A percentile compares a stretch with the other conserved stretches of the same genome.
Evolutionary conservation across 53 echinoderm and acorn worm species (phyloP).

Genomic region (Echinarachnius parma): DNA sequence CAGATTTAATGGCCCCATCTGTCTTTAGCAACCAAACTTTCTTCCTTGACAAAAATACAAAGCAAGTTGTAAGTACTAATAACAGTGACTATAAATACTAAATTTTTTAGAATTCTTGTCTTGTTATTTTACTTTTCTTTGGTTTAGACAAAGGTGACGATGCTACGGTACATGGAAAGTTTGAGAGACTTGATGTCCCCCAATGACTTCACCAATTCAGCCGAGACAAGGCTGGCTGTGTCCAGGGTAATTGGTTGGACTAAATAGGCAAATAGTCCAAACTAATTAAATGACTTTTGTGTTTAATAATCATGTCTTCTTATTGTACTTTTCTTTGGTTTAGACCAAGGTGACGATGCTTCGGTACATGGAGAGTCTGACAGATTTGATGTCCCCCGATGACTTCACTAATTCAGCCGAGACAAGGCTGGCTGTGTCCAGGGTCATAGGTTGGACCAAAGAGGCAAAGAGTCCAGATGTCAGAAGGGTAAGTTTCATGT

Average conservation of each 20-base stretch:
- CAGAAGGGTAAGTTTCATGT: constrained; percentile 86
- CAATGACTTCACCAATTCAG: constrained; percentile 83
- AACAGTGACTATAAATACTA: too few relatives aligned
- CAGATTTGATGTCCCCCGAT: constrained; percentile 86
- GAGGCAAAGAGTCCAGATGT: constrained; percentile 93
- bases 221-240: constrained; percentile 92
- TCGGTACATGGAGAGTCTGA: constrained; percentile 75
- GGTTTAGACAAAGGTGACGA: constrained; percentile 93
- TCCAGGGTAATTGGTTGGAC: constrained; percentile 95
- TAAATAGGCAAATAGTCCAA: constrained; percentile 87
- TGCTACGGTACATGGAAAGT: constrained; percentile 79
- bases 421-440: constrained; percentile 88
- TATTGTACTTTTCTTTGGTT: background rate
- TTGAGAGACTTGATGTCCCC: constrained; percentile 90
- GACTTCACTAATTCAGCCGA: constrained; percentile 92
- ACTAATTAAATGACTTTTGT: constrained; percentile 12
- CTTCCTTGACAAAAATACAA: too few relatives aligned
- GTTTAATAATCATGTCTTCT: background rate
- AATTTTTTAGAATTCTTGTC: too few relatives aligned
- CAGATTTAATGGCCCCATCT: too few relatives aligned
- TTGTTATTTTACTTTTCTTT: too few relatives aligned
- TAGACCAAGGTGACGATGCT: constrained; percentile 91
- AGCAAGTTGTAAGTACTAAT: too few relatives aligned
- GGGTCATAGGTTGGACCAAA: constrained; percentile 95
- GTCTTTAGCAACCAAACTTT: too few relatives aligned